Evolutionary conservation across 2,113 vertebrate genomes (phyloP).

Genomic region (Pampusana beccarii): DNA sequence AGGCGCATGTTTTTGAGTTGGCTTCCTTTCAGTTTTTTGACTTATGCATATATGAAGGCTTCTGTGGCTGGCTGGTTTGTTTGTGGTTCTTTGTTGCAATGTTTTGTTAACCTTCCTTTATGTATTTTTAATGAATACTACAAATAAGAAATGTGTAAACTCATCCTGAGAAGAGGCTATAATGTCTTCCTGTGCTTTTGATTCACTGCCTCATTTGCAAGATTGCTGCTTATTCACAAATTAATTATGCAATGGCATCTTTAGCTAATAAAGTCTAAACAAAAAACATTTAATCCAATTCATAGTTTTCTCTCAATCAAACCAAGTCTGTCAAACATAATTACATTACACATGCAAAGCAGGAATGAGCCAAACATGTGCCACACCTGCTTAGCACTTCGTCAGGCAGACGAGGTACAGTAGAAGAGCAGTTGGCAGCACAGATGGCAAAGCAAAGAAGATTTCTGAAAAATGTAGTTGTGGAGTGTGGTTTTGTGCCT

Average conservation of each 20-base stretch:
- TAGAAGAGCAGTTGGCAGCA: constrained; percentile 73
- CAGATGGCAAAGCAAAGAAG: constrained; percentile 74
- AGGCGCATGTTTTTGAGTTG: not conserved
- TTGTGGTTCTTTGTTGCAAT: constrained; percentile 46
- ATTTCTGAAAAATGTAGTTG: constrained; percentile 53
- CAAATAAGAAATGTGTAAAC: constrained; percentile 54
- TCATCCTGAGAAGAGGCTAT: constrained; percentile 36
- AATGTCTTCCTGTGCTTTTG: constrained; percentile 49
- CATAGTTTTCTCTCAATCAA: constrained; percentile 66
- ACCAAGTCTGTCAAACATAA: constrained; percentile 77
- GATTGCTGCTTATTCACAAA: constrained; percentile 74
- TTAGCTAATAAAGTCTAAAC: constrained; percentile 80
- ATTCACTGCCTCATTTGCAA: constrained; percentile 66
- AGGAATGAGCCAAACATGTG: constrained; percentile 70
- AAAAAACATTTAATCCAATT: constrained; percentile 79
- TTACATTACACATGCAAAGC: constrained; percentile 77
- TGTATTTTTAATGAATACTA: constrained; percentile 55
- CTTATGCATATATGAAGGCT: constrained; percentile 25
- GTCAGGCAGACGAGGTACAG: constrained; percentile 59
- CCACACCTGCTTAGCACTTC: constrained; percentile 76
- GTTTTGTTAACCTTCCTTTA: constrained; percentile 35
- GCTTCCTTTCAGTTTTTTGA: constrained; percentile 31
- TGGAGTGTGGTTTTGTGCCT: constrained; percentile 11
- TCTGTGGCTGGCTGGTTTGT: constrained; percentile 28
- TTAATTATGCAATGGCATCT: constrained; percentile 77